A percentile compares a stretch with the other conserved stretches of the same genome.
Evolutionary conservation across 2,797 vertebrate species (phyloP).

Genomic region (Pseudomugil gertrudae): DNA sequence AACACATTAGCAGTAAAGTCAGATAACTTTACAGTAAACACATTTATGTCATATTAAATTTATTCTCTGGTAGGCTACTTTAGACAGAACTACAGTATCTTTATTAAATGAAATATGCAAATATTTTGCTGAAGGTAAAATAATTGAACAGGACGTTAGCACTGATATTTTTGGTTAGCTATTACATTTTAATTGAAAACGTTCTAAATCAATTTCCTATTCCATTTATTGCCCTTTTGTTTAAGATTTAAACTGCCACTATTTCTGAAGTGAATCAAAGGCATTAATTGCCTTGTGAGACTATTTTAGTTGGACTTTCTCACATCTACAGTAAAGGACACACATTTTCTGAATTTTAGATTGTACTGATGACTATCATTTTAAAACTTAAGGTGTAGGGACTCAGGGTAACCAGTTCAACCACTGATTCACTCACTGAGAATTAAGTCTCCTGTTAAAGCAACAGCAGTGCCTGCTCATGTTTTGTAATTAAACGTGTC

Average conservation of each 20-base stretch:
- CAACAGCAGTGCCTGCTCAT: slow-evolving; percentile 9
- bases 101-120: background rate
- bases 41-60: background rate
- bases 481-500: slow-evolving; percentile 39
- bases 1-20: background rate
- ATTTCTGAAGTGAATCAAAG: background rate
- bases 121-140: background rate
- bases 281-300: background rate
- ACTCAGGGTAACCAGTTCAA: background rate
- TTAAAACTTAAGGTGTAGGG: background rate
- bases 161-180: background rate
- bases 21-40: background rate
- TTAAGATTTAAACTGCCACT: background rate
- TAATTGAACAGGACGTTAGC: background rate
- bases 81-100: background rate
- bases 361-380: background rate
- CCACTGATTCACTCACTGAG: slow-evolving; percentile 7
- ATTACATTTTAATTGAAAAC: background rate
- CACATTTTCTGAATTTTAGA: background rate
- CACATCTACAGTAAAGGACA: background rate
- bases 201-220: background rate
- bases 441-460: slow-evolving; percentile 34
- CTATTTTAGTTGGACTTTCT: background rate
- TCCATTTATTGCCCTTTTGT: background rate
- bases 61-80: background rate